Conservation (phyloP, 2,113 vertebrate species). For the Malurus elegans region DNA sequence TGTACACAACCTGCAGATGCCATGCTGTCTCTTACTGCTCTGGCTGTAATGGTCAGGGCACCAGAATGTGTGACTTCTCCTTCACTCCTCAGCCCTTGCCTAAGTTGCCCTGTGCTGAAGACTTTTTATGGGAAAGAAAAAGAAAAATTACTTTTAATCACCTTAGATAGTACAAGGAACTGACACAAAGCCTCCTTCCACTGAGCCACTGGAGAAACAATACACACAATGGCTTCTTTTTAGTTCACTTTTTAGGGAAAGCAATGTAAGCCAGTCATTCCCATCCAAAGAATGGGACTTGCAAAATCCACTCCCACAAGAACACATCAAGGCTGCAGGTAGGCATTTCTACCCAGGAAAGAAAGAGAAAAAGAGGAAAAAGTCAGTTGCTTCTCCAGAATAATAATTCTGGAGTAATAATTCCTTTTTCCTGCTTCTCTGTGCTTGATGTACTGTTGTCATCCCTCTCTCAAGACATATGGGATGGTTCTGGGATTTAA, state of each 20-base stretch:
- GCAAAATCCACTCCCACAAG: neutral
- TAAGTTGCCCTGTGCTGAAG: neutral
- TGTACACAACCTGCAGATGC: accelerated
- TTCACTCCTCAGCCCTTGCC: neutral
- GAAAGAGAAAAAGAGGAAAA: neutral
- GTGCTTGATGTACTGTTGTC: neutral
- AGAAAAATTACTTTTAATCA: neutral
- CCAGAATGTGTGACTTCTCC: neutral
- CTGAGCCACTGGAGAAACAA: neutral
- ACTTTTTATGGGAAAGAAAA: neutral
- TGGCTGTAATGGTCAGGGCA: neutral
- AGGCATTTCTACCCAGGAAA: neutral
- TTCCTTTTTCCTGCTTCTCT: neutral
- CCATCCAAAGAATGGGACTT: neutral
- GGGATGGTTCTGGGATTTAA: neutral
- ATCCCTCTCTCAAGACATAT: neutral
- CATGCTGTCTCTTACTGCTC: neutral
- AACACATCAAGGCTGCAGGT: neutral
- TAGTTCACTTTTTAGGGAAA: neutral
- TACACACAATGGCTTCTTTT: neutral
- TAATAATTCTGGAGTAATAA: neutral
- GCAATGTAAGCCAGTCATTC: neutral
- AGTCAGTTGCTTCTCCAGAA: neutral
- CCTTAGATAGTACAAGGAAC: neutral
- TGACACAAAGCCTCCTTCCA: neutral